Conservation (phyloP, 2,797 vertebrate genomes). For the Parauchenoglanis punctatus region DNA sequence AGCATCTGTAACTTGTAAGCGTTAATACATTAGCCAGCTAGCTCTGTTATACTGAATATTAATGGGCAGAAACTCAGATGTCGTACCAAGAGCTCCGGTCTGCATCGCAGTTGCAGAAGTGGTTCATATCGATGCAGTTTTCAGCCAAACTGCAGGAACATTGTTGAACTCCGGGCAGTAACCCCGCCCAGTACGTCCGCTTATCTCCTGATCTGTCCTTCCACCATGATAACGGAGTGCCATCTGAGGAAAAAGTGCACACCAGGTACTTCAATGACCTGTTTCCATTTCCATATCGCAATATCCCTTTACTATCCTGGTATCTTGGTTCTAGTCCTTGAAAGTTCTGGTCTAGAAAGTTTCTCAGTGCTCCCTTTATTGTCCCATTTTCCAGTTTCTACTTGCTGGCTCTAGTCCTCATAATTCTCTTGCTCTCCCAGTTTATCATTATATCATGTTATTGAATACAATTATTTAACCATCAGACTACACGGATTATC, state of each 20-base stretch:
- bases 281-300: neutral
- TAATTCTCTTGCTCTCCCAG: neutral
- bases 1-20: neutral
- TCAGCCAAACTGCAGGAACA: slow-evolving; percentile 85
- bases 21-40: neutral
- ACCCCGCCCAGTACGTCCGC: slow-evolving; percentile 84
- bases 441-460: neutral
- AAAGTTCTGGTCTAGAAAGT: neutral
- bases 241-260: slow-evolving; percentile 70
- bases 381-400: neutral
- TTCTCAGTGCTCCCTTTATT: neutral
- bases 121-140: slow-evolving; percentile 82
- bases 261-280: neutral
- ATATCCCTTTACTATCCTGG: neutral
- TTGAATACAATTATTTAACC: neutral
- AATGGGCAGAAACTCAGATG: neutral
- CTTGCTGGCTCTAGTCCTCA: neutral
- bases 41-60: neutral
- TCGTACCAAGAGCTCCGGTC: slow-evolving; percentile 83
- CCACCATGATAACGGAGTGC: slow-evolving; percentile 84
- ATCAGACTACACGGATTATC: neutral
- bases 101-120: slow-evolving; percentile 87
- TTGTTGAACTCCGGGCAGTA: slow-evolving; percentile 80
- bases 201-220: slow-evolving; percentile 77
- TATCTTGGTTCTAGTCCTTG: neutral